Evolutionary conservation across 2,888 invertebrate genomes (phyloP), one percentile per base, ranked within the genome.

Genomic region (Tetrapedia diversipes): DNA sequence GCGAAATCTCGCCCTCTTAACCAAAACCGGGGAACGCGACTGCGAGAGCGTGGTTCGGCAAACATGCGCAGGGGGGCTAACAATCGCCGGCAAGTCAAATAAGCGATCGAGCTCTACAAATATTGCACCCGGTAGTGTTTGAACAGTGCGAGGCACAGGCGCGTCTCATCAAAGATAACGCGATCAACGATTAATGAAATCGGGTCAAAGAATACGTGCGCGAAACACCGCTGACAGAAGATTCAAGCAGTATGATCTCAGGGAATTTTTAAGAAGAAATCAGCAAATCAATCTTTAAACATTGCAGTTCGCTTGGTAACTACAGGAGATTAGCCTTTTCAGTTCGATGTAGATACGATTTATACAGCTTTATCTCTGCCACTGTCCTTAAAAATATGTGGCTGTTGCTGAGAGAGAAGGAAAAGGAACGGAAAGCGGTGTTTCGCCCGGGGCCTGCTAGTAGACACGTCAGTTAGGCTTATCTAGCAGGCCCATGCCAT

Each of bases 51-150:
- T 16, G 32, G 63, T 53, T 61, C 32, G 19, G 19, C 22, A 51
- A 43, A 34, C 34, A 57, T 51, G 16, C 11, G 49, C 66, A n/a
- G 37, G 37, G 27, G 32, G 24, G 24, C 59, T 27, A 69, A 69
- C 72, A 73, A 73, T 69, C 24, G 54, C 69, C 57, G 24, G 39
- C 63, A 32, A 59, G 57, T 24, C 51, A 71, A 74, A 70, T 63
- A 74, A 74, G 39, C 56, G 37, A 71, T 74, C 43, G 61, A 34
- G 63, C 41, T 37, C 19, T 11, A 27, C 71, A 64, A 71, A 64
- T 59, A 74, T 71, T 57, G 37, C 63, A 19, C 29, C 27, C 37
- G 16, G 63, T 64, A 74, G 71, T 59, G 59, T 71, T 74, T 71
- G 63, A 11, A 64, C 37, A 51, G 24, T 32, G 37, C 24, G 47